Conservation (phyloP, 2,113 vertebrate genomes). For the Suricata suricatta region DNA sequence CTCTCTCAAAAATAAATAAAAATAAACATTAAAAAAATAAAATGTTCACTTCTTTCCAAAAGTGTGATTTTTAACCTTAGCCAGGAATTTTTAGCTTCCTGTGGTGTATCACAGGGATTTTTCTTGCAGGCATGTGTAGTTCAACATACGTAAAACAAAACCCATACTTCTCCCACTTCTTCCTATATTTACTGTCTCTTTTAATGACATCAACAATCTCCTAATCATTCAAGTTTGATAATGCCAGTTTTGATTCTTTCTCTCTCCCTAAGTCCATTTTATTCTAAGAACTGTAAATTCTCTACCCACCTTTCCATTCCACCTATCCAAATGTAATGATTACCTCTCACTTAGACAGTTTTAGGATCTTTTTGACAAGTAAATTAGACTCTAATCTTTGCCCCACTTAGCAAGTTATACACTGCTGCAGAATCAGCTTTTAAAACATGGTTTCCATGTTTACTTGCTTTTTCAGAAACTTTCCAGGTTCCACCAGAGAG, state of each 20-base stretch:
- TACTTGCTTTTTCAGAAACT: constrained; percentile 26
- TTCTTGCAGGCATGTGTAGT: not conserved
- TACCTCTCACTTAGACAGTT: not conserved
- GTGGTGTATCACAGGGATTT: not conserved
- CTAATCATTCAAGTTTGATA: not conserved
- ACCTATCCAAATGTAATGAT: not conserved
- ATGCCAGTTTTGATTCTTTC: not conserved
- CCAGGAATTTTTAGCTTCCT: constrained; percentile 18
- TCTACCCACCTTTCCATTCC: not conserved
- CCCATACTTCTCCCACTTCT: not conserved
- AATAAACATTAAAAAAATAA: not conserved
- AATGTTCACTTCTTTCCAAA: not conserved
- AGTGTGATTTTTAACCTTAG: constrained; percentile 5
- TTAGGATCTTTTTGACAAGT: not conserved
- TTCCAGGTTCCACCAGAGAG: not conserved
- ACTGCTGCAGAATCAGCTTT: not conserved
- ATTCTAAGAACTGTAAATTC: constrained; percentile 18
- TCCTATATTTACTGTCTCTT: not conserved
- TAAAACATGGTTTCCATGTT: not conserved
- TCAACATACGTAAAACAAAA: not conserved
- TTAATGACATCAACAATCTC: not conserved
- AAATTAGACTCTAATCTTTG: not conserved
- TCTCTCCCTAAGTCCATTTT: not conserved
- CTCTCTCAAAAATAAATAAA: too few relatives aligned
- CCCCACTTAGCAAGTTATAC: not conserved